phyloP scores from a whole-genome alignment of 2,888 invertebrate species.

The Cryptus armator region DNA sequence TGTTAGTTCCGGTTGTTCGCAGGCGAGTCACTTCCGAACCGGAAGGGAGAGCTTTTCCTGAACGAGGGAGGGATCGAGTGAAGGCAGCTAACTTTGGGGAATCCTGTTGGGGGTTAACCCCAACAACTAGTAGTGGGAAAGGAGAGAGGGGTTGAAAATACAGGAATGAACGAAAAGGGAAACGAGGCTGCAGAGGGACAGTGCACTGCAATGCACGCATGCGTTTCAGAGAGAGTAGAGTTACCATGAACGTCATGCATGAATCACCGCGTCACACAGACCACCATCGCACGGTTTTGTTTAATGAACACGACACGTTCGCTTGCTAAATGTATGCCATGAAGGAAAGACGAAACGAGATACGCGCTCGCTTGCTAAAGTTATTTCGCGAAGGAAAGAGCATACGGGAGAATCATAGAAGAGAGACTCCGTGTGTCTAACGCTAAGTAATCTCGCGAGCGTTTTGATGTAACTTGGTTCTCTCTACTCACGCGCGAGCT shows the following conservation, averaged over 20 bases:
- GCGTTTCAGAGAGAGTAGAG: not conserved
- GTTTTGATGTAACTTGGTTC: constrained; percentile 63
- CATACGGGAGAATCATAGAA: constrained; percentile 17
- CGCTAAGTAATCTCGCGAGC: constrained; percentile 65
- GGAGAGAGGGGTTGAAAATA: not conserved
- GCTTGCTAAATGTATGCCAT: not conserved
- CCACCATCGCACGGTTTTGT: not conserved
- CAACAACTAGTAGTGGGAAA: not conserved
- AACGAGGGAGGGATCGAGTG: constrained; percentile 10
- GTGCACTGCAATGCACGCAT: not conserved
- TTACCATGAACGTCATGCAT: not conserved
- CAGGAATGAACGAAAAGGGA: constrained; percentile 1
- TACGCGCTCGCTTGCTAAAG: too few species aligned
- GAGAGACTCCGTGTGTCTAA: constrained; percentile 21
- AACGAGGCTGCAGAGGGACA: not conserved
- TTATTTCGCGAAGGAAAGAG: not conserved
- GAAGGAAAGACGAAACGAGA: not conserved
- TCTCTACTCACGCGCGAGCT: constrained; percentile 22
- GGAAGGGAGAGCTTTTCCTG: constrained; percentile 50
- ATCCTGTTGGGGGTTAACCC: constrained; percentile 20
- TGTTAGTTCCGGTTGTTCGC: constrained; percentile 64
- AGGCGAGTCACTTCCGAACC: constrained; percentile 59
- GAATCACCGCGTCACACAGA: not conserved
- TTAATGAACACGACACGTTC: constrained; percentile 28
- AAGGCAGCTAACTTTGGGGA: constrained; percentile 18